A percentile compares a stretch with the other conserved stretches of the same genome.
Conservation (phyloP, 2,113 vertebrate species). For the Semicossyphus pulcher region DNA sequence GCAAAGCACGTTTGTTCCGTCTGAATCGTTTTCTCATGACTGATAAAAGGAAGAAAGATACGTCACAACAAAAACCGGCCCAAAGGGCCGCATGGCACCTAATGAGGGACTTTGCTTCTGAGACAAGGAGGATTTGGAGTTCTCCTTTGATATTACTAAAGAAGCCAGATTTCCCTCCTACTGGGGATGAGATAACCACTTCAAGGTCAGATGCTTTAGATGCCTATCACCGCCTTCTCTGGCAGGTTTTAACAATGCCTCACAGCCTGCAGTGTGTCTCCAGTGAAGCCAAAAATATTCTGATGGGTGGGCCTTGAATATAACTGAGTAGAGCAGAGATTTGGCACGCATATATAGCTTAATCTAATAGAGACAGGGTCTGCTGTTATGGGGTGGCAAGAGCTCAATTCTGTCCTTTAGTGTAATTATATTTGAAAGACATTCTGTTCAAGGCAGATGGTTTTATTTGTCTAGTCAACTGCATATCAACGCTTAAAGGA, state of each 20-base stretch:
- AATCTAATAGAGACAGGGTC: constrained; percentile 33
- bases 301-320: constrained; percentile 31
- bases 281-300: constrained; percentile 56
- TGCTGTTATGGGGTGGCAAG: constrained; percentile 23
- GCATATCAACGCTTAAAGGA: not conserved
- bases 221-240: constrained; percentile 67
- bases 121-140: constrained; percentile 69
- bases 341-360: constrained; percentile 9
- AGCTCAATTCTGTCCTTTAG: constrained; percentile 24
- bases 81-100: constrained; percentile 60
- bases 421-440: constrained; percentile 31
- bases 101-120: constrained; percentile 75
- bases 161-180: constrained; percentile 56
- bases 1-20: constrained; percentile 66
- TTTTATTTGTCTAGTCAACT: constrained; percentile 42
- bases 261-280: constrained; percentile 44
- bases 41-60: constrained; percentile 70
- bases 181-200: constrained; percentile 74
- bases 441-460: constrained; percentile 45
- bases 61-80: constrained; percentile 52
- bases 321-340: constrained; percentile 23
- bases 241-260: constrained; percentile 67
- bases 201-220: constrained; percentile 77
- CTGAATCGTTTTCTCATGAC: constrained; percentile 67
- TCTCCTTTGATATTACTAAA: constrained; percentile 70